Percentiles rank a stretch among this genome's conserved stretches.
phyloP scores from a whole-genome alignment of 2,797 vertebrate species.

The Danio kyathit region DNA sequence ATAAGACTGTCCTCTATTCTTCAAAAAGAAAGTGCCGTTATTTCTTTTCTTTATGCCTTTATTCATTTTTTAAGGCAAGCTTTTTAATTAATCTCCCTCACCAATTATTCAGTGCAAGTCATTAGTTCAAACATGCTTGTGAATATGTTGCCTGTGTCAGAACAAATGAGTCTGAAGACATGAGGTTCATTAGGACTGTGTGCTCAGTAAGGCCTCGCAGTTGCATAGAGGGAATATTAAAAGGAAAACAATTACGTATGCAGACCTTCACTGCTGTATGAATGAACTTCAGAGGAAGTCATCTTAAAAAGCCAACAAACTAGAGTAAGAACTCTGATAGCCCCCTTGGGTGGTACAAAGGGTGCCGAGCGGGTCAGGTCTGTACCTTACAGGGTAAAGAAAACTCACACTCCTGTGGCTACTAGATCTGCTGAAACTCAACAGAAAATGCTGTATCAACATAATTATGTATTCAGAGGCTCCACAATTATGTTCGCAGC shows the following conservation, averaged over 20 bases:
- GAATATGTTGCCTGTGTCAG: slow-evolving; percentile 15
- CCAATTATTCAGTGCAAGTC: slow-evolving; percentile 6
- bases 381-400: slow-evolving; percentile 24
- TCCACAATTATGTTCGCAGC: slow-evolving; percentile 67
- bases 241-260: slow-evolving; percentile 22
- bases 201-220: neutral
- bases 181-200: slow-evolving; percentile 21
- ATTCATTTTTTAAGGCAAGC: slow-evolving; percentile 7
- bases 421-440: slow-evolving; percentile 58
- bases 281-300: slow-evolving; percentile 21
- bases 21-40: neutral
- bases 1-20: neutral
- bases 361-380: slow-evolving; percentile 15
- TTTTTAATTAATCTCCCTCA: slow-evolving; percentile 6
- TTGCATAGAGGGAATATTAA: slow-evolving; percentile 24
- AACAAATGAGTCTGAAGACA: slow-evolving; percentile 24
- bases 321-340: slow-evolving; percentile 25
- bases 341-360: slow-evolving; percentile 7
- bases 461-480: slow-evolving; percentile 64
- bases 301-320: slow-evolving; percentile 18
- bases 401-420: slow-evolving; percentile 46
- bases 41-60: neutral
- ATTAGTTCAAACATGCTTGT: slow-evolving; percentile 18
- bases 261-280: slow-evolving; percentile 15
- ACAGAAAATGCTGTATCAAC: slow-evolving; percentile 66